Base-by-base conservation (phyloP, 2,888 invertebrate genomes). In the Phortica magna region DNA sequence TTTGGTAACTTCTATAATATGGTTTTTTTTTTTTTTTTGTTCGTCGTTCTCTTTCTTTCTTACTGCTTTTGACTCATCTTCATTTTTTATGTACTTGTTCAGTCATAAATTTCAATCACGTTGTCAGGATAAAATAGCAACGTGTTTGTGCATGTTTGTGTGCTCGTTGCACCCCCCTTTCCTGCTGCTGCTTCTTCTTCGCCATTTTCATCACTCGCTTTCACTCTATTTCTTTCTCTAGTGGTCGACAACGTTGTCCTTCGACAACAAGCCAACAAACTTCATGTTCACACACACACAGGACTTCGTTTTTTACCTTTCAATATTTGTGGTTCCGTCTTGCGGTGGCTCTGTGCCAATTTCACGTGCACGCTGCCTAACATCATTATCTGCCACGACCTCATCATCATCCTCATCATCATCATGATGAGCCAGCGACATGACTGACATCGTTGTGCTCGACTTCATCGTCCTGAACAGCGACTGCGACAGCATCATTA, bases 91-190 rank as follows among this genome's bases (percentile, higher is more conserved):
- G 31, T 42, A 67, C 42, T 67, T 67, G 9, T 10, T 67, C 84
- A 88, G 89, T 86, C 85, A 86, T 86, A 86, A 86, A 86, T 86
- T 86, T 86, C 85, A 86, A 86, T 86, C 85, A 86, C 89, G 85
- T 86, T 86, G 85, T 88, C 88, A 83, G 84, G 82, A 87, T 88
- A 85, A 88, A 89, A 82, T 84, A 78, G 80, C 84, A 81, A 88
- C 59, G 17, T 61, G 43, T 64, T 43, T 53, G 71, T 74, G 43
- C 48, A 19, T 7, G 0, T 71, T 71, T 42, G 48, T 59, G 43
- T 73, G 43, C 53, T 53, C 43, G 31, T 64, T 61, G n/a, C 67
- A 64, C 70, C 78, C 7, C 75, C 22, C 53, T 72, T 19, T 17
- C 53, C 31, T 7, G 67, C n/a, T 0, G 42, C n/a, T n/a, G n/a